These are phyloP conservation scores for Phalacrocorax brasilianus DNA, from an alignment of 2,113 vertebrate genomes.

Conservation along the genomic window DNA sequence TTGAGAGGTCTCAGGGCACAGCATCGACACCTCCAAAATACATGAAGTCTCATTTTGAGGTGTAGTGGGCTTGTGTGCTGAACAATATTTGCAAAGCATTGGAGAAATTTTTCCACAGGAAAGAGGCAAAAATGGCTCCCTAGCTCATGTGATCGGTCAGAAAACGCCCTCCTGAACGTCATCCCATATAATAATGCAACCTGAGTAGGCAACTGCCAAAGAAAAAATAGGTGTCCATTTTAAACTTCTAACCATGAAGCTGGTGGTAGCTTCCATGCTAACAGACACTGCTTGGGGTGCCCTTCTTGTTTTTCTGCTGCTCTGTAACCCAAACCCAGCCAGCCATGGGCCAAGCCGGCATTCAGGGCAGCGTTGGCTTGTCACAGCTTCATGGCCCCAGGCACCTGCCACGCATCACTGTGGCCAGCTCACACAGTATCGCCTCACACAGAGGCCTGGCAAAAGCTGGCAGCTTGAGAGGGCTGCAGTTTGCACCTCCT, in stretches of 20 bases:
- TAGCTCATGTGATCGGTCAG: not conserved
- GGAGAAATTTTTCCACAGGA: not conserved
- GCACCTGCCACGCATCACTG: not conserved
- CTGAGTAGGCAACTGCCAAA: not conserved
- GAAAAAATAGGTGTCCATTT: not conserved
- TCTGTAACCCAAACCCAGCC: not conserved
- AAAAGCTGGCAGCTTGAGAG: not conserved
- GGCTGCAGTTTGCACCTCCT: not conserved
- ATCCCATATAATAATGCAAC: not conserved
- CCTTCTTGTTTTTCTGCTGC: not conserved
- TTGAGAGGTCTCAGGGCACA: not conserved
- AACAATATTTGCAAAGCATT: not conserved
- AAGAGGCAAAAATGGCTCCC: not conserved
- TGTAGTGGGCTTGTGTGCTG: not conserved
- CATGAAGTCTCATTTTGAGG: not conserved
- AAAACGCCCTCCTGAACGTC: not conserved
- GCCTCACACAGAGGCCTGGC: not conserved
- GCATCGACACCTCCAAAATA: not conserved
- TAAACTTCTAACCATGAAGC: not conserved
- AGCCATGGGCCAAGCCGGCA: not conserved
- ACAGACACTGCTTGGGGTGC: rapidly evolving
- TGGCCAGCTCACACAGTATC: not conserved
- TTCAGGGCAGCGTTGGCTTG: not conserved
- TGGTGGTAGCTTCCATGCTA: not conserved
- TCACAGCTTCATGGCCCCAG: not conserved